Evolutionary conservation across 2,113 vertebrate genomes (phyloP).

Genomic region (Osmerus eperlanus): DNA sequence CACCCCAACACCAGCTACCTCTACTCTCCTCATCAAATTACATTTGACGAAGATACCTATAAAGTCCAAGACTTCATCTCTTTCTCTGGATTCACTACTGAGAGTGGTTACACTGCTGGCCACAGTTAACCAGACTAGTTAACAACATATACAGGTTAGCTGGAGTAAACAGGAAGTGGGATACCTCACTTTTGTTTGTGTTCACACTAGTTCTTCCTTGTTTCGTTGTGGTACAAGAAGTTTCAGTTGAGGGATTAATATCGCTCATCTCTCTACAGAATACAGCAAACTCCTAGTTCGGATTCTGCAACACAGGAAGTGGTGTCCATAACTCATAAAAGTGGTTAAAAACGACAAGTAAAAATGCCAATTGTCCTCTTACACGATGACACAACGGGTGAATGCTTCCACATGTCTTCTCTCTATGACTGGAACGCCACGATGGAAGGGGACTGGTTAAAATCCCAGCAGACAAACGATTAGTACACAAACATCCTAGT

Average conservation of each 20-base stretch:
- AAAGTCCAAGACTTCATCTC: slow-evolving; percentile 34
- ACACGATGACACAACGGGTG: not conserved
- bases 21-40: slow-evolving; percentile 42
- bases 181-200: slow-evolving; percentile 21
- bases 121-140: slow-evolving; percentile 14
- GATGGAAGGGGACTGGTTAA: too few relatives aligned
- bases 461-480: too few relatives aligned
- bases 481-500: too few relatives aligned
- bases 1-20: slow-evolving; percentile 31
- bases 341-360: slow-evolving; percentile 18
- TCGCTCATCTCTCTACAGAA: not conserved
- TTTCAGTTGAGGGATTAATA: too few relatives aligned
- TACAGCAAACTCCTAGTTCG: not conserved
- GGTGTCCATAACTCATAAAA: not conserved
- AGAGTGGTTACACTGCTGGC: not conserved
- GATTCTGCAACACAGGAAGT: not conserved
- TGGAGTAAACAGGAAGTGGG: slow-evolving; percentile 50
- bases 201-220: slow-evolving; percentile 11
- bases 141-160: slow-evolving; percentile 16
- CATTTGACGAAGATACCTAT: slow-evolving; percentile 50
- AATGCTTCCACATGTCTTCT: not conserved
- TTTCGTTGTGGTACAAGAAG: too few relatives aligned
- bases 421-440: too few relatives aligned
- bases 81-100: slow-evolving; percentile 12
- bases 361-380: not conserved